Conservation (phyloP, 2,888 invertebrate genomes). For the Drosophila lacicola region DNA sequence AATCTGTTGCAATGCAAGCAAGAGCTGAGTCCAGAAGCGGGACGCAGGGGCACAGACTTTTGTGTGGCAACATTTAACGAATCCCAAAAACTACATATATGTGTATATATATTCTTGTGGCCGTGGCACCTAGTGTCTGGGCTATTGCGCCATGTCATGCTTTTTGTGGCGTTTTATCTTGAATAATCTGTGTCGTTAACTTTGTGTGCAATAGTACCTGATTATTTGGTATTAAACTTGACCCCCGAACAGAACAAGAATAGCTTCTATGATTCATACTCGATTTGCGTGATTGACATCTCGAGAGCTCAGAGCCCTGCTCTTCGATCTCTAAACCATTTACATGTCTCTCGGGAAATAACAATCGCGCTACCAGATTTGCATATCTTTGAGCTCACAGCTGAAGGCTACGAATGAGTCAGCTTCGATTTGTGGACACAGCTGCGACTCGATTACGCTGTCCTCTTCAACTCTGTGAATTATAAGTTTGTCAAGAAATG, state of each 20-base stretch:
- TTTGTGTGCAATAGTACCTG: conserved; percentile 2
- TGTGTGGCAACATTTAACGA: conserved; percentile 10
- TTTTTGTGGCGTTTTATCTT: not conserved
- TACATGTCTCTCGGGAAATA: not conserved
- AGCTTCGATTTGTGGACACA: not conserved
- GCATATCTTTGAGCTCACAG: conserved; percentile 1
- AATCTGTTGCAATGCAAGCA: conserved; percentile 8
- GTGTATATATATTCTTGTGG: not conserved
- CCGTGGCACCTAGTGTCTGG: not conserved
- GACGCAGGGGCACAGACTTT: not conserved
- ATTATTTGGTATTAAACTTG: conserved; percentile 18
- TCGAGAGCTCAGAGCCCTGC: not conserved
- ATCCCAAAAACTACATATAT: conserved; percentile 9
- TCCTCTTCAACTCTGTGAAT: not conserved
- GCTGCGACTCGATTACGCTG: not conserved
- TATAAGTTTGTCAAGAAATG: not conserved
- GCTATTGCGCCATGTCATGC: conserved; percentile 19
- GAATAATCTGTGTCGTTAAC: conserved; percentile 15
- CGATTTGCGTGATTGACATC: conserved; percentile 7
- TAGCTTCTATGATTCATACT: conserved; percentile 19
- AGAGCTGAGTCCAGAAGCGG: not conserved
- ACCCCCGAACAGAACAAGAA: not conserved
- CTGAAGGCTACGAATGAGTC: conserved; percentile 3
- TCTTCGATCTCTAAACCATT: conserved; percentile 24
- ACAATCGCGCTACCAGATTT: conserved; percentile 1